Evolutionary conservation across 2,113 vertebrate genomes (phyloP), one percentile per base, ranked within the genome.

Genomic region (Polypterus bichir): DNA sequence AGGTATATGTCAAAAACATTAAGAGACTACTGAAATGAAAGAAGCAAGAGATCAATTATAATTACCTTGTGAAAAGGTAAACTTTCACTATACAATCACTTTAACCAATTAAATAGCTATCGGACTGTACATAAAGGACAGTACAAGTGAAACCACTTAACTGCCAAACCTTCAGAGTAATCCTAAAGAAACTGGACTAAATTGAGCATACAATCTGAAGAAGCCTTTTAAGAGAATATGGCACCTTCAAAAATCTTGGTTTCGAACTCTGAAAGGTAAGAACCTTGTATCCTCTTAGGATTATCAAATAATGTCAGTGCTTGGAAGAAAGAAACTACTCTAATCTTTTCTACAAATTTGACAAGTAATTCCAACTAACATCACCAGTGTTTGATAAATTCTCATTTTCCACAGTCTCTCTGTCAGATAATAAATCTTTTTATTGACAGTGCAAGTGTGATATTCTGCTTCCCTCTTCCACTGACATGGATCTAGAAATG

Each of bases 401-500:
- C 72, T 70, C 71, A 71, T 80, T 81, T 80, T 70, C 75, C 68
- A 73, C 70, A 74, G 69, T 6, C 1, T 72, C 66, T 69, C 77
- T 71, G 70, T 84, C 79, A 85, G 66, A 73, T 80, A 74, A 83
- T 83, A 81, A 82, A 86, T 86, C 81, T 78, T 85, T 71, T 79
- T 86, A 84, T 81, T 81, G 85, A 82, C 84, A 80, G 75, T 1
- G 0, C 66, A 60, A 67, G 66, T 64, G 70, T 60, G 47, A 47
- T 60, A 71, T 79, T 74, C 68, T 47, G 65, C 70, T 69, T 67
- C 74, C 62, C 62, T 68, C 66, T 63, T 57, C 61, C 64, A 64
- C 63, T 45, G 78, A 77, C 77, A 69, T 76, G 79, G 73, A 77
- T 79, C 82, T 76, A 71, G 74, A 62, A 72, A 76, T 70, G 54